These are phyloP conservation scores for Dunckerocampus dactyliophorus DNA, from an alignment of 2,113 vertebrate species.

Conservation along the genomic window DNA sequence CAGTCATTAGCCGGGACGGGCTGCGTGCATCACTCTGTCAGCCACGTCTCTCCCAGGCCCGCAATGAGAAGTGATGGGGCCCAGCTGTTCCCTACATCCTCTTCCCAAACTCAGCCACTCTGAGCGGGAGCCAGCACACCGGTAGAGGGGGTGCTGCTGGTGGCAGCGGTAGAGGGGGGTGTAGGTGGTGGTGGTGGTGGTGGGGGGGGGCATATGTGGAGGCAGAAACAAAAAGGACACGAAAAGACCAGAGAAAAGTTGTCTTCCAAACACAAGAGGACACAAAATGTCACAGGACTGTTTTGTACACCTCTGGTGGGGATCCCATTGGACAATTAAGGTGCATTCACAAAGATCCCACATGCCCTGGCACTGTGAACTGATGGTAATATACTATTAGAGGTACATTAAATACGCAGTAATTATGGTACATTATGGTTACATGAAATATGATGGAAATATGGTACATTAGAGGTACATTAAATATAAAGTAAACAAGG, in stretches of 20 bases:
- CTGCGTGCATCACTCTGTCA: slow-evolving; percentile 99
- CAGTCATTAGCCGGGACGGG: slow-evolving; percentile 98
- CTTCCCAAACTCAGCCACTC: slow-evolving; percentile 49
- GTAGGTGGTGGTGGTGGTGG: not conserved
- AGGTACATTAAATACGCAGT: no score
- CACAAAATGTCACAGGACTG: slow-evolving; percentile 6
- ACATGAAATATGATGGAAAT: no score
- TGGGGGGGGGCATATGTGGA: not conserved
- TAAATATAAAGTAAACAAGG: no score
- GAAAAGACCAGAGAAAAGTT: slow-evolving; percentile 1
- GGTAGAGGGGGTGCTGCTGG: no score
- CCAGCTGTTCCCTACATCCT: slow-evolving; percentile 86
- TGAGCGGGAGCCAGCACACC: slow-evolving; percentile 2
- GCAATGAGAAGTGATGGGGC: slow-evolving; percentile 94
- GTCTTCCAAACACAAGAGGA: slow-evolving; percentile 12
- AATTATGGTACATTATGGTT: no score
- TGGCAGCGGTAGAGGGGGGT: no score
- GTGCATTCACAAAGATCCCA: no score
- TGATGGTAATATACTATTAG: no score
- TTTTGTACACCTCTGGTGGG: no score
- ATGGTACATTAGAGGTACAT: no score
- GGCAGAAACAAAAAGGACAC: slow-evolving; percentile 8
- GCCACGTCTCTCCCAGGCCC: slow-evolving; percentile 85
- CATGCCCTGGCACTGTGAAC: no score
- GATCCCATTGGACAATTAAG: no score